phyloP scores from a whole-genome alignment of 2,888 invertebrate genomes.

The Heliconius hortense region DNA sequence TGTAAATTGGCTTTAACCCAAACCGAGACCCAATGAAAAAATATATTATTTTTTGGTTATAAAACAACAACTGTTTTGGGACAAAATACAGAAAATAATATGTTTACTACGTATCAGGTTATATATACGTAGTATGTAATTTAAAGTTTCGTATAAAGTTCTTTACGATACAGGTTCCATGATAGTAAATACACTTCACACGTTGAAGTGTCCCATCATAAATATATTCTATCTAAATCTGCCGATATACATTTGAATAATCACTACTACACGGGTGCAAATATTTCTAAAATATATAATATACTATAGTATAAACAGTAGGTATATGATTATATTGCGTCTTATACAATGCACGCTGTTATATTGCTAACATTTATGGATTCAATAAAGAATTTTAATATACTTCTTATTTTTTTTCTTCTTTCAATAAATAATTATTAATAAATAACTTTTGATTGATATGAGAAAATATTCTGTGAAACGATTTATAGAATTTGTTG shows the following conservation, averaged over 20 bases:
- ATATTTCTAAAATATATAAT: slow-evolving; percentile 80
- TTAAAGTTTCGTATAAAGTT: slow-evolving; percentile 22
- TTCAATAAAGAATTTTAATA: slow-evolving; percentile 19
- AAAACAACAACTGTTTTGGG: too few species aligned
- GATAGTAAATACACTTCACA: slow-evolving; percentile 44
- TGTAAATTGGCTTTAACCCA: too few species aligned
- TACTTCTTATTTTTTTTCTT: neutral
- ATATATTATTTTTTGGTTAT: too few species aligned
- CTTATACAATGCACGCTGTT: slow-evolving; percentile 75
- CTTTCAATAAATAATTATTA: neutral
- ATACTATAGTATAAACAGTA: slow-evolving; percentile 68
- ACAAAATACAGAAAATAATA: neutral
- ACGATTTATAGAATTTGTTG: slow-evolving; percentile 11
- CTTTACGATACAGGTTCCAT: slow-evolving; percentile 25
- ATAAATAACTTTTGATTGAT: slow-evolving; percentile 18
- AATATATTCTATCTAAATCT: slow-evolving; percentile 73
- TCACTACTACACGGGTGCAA: slow-evolving; percentile 79
- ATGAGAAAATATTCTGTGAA: slow-evolving; percentile 20
- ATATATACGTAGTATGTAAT: neutral
- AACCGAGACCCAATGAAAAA: too few species aligned
- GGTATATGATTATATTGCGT: slow-evolving; percentile 71
- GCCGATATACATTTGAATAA: slow-evolving; percentile 77
- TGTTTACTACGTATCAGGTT: neutral
- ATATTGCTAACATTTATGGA: slow-evolving; percentile 38
- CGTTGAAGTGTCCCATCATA: slow-evolving; percentile 56